A percentile compares a stretch with the other conserved stretches of the same genome.
phyloP scores from a whole-genome alignment of 2,797 vertebrate species.

The Rhinella marina region DNA sequence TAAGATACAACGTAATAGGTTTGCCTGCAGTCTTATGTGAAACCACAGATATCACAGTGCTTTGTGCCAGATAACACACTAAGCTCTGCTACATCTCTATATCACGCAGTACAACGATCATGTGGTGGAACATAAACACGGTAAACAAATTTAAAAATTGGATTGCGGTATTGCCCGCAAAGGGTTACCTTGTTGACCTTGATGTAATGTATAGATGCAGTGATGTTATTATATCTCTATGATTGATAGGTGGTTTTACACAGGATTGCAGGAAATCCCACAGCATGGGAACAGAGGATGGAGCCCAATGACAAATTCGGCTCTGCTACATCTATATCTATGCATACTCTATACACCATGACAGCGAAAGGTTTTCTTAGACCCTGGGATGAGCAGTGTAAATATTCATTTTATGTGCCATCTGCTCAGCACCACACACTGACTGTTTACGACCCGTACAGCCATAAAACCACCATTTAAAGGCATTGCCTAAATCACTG shows the following conservation, averaged over 20 bases:
- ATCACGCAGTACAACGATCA: not conserved
- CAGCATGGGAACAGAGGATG: too few relatives aligned
- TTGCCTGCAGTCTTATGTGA: not conserved
- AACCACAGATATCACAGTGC: not conserved
- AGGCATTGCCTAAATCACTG: not conserved
- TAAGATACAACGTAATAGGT: too few relatives aligned
- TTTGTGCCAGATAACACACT: not conserved
- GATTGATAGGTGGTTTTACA: not conserved
- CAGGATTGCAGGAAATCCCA: not conserved
- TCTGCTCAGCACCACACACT: not conserved
- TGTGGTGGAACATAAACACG: not conserved
- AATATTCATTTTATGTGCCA: conserved; percentile 27
- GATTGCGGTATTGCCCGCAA: not conserved
- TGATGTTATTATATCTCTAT: not conserved
- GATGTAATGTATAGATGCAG: not conserved
- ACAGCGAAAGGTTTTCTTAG: not conserved
- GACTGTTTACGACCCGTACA: conserved; percentile 21
- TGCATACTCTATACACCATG: not conserved
- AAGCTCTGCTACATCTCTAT: conserved; percentile 1
- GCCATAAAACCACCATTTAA: conserved; percentile 17
- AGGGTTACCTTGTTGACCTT: not conserved
- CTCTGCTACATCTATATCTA: not conserved
- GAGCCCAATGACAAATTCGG: not conserved
- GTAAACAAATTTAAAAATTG: too few relatives aligned
- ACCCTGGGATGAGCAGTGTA: not conserved